Percentiles rank a stretch among this genome's conserved stretches.
phyloP scores from a whole-genome alignment of 2,113 vertebrate genomes.

The Scytalopus superciliaris region DNA sequence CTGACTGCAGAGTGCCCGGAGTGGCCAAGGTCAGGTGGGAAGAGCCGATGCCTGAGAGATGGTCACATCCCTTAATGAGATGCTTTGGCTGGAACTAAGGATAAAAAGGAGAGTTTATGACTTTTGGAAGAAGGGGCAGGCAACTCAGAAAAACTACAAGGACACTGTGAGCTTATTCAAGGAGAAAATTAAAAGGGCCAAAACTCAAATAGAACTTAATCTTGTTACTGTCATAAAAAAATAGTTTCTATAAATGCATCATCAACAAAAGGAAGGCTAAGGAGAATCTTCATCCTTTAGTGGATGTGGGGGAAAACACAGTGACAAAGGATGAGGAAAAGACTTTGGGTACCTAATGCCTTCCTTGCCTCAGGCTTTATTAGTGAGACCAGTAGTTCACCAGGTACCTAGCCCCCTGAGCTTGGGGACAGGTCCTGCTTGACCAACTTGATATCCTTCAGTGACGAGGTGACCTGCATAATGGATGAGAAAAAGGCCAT shows the following conservation, averaged over 20 bases:
- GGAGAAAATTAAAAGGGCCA: background rate
- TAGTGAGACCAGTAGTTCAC: background rate
- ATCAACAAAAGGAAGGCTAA: background rate
- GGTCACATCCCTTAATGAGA: background rate
- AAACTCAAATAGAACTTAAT: background rate
- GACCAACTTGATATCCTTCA: background rate
- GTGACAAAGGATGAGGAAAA: background rate
- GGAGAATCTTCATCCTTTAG: background rate
- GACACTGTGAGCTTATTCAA: background rate
- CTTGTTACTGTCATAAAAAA: background rate
- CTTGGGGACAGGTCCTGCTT: background rate
- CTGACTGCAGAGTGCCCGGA: background rate
- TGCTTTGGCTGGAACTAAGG: background rate
- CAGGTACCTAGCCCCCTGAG: background rate
- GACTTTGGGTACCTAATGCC: too few species aligned
- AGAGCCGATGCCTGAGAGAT: accelerated
- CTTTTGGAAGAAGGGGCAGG: background rate
- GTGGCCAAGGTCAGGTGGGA: background rate
- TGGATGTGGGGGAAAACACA: background rate
- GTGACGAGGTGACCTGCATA: background rate
- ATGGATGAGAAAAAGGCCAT: background rate
- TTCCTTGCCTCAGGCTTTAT: background rate
- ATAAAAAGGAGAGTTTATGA: accelerated
- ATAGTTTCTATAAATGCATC: background rate
- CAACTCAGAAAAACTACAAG: background rate